Evolutionary conservation across 2,888 invertebrate species (phyloP), one percentile per base, ranked within the genome.

Genomic region (Silvanus unidentatus): DNA sequence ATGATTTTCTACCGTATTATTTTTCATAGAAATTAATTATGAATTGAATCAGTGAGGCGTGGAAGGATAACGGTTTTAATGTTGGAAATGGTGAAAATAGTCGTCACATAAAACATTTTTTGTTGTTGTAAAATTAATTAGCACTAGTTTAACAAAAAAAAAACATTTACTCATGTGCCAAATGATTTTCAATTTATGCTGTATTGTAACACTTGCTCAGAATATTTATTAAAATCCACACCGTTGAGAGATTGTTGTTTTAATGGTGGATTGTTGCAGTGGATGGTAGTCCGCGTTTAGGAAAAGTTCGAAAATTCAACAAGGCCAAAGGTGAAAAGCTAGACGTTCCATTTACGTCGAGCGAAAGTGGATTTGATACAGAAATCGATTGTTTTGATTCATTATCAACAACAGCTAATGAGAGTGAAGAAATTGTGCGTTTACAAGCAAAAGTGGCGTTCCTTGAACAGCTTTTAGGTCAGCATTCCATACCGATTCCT

Each of bases 251-350:
- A 22, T 22, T 22, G 22, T 22, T 22, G 22, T 22, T 22, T 22
- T 5, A 22, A 22, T 5, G 22, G n/a, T n/a, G 4, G 32, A 12
- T 32, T 48, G 16, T 55, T 60, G 3, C 58, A 71, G 53, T 76
- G 71, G 64, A 76, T 72, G 65, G 70, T 59, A 80, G 78, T 65
- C 80, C 80, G 2, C 70, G 79, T 2, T 61, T 79, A 48, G 79
- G 79, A 14, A 81, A 81, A 68, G 72, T 80, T 35, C 73, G 81
- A 38, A 78, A 78, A 61, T 79, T 76, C 58, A 73, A 72, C 52
- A 73, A 73, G 32, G 68, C 42, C 63, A 50, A 51, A 65, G 69
- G 47, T 64, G 74, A 59, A 56, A 67, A 16, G 65, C 67, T 56
- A 62, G 75, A 75, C 52, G 53, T 66, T 15, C 66, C 65, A 2